Evolutionary conservation across 2,888 invertebrate genomes (phyloP).

Genomic region (Drosophila demipolita): DNA sequence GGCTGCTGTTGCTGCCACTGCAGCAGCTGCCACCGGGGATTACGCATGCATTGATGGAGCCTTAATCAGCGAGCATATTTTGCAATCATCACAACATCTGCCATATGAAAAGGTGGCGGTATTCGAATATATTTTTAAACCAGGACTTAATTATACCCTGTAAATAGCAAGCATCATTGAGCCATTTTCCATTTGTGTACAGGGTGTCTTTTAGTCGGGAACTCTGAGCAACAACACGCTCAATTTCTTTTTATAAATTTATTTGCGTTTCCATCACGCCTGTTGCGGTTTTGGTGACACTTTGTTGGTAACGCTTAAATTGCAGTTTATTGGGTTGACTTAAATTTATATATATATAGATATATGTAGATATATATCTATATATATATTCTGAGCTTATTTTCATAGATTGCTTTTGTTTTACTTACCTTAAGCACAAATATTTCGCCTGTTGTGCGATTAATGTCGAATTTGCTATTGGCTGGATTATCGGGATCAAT

Average conservation of each 20-base stretch:
- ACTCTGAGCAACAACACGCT: no score
- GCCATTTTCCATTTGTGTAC: not conserved
- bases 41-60: conserved; percentile 62
- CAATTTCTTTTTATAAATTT: not conserved
- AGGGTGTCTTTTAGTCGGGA: not conserved
- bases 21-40: conserved; percentile 23
- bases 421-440: conserved; percentile 94
- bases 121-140: conserved; percentile 27
- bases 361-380: not conserved
- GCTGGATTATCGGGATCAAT: conserved; percentile 97
- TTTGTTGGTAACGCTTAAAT: conserved; percentile 54
- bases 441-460: conserved; percentile 97
- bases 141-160: conserved; percentile 19
- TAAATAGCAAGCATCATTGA: not conserved
- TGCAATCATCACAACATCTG: conserved; percentile 52
- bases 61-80: conserved; percentile 65
- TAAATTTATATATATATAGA: not conserved
- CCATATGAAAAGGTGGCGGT: conserved; percentile 19
- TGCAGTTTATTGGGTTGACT: conserved; percentile 33
- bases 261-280: conserved; percentile 35
- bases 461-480: conserved; percentile 98
- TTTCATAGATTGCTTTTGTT: not conserved
- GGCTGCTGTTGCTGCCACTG: not conserved
- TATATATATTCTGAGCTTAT: conserved; percentile 9
- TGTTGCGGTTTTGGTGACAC: conserved; percentile 49